A percentile compares a stretch with the other conserved stretches of the same genome.
phyloP scores from a whole-genome alignment of 2,113 vertebrate species.

The Pterophyllum scalare region DNA sequence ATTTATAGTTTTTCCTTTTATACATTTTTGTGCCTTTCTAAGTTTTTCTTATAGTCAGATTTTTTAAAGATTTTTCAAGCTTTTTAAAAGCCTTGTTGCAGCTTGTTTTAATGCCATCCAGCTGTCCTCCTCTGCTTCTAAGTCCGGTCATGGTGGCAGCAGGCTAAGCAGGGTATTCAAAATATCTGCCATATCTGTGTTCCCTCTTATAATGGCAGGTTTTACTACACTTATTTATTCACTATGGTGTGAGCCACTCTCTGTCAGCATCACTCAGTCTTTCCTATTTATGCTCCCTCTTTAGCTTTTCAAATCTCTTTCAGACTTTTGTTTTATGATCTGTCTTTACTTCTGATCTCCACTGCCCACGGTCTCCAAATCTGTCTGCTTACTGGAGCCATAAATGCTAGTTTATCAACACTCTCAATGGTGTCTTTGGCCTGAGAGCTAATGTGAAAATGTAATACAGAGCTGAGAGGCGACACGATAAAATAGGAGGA shows the following conservation, averaged over 20 bases:
- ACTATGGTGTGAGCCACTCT: slow-evolving; percentile 9
- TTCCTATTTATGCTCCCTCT: slow-evolving; percentile 10
- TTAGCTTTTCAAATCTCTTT: slow-evolving; percentile 22
- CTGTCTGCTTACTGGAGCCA: slow-evolving; percentile 51
- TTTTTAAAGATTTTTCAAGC: neutral
- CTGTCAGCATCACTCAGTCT: neutral
- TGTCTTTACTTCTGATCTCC: slow-evolving; percentile 29
- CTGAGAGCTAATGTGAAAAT: slow-evolving; percentile 40
- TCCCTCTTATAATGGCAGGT: slow-evolving; percentile 7
- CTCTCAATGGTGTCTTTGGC: neutral
- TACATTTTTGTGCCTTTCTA: neutral
- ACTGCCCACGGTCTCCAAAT: slow-evolving; percentile 18
- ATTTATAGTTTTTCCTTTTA: neutral
- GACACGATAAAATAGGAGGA: slow-evolving; percentile 27
- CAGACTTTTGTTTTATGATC: slow-evolving; percentile 37
- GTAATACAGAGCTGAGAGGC: slow-evolving; percentile 17
- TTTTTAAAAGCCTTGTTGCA: neutral
- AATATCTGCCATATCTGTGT: too few relatives aligned
- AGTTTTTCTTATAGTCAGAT: neutral
- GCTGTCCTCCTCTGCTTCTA: neutral
- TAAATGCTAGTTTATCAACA: slow-evolving; percentile 53
- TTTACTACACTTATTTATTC: slow-evolving; percentile 24
- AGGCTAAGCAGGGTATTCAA: neutral
- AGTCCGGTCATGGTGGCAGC: neutral
- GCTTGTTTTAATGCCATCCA: neutral